Base-by-base conservation (phyloP, 2,797 vertebrate genomes). In the Antennarius maculatus region DNA sequence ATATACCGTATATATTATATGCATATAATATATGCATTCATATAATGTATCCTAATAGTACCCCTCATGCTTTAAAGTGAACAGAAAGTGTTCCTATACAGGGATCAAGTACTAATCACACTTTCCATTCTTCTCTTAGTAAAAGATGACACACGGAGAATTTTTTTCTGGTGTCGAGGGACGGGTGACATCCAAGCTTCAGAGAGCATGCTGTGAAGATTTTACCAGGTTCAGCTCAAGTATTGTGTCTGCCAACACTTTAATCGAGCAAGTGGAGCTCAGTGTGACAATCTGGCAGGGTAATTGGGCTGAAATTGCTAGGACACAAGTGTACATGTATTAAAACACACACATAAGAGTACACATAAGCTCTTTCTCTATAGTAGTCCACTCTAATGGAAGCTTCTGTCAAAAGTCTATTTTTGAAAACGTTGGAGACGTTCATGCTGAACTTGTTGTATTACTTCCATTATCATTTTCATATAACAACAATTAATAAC, bases 281-380 rank as follows among this genome's bases (percentile, higher is more conserved):
- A 76, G 72, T 82, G 82, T 82, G 86, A 82, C 74, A 82, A 87
- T 81, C 83, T 91, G 87, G 86, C 80, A 55, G 14, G n/a, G 69
- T 86, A 85, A 91, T 84, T 81, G 80, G 75, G 73, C 74, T 76
- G 71, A 76, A 83, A 82, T 75, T 70, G 55, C 50, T 45, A 48
- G 53, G 53, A 77, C 57, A 73, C 68, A 64, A 67, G 55, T 43
- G 54, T 63, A 39, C 66, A 69, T 54, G 62, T 77, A 65, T 78
- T 48, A 49, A 79, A 76, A 74, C 16, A 63, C 37, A 64, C 53
- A 34, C 57, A 65, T 37, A 55, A 4, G 28, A 16, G 66, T 29
- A 64, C 53, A 34, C 57, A 65, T 37, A 53, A 4, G 28, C 17
- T 48, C 14, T 54, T 28, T 63, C 51, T 54, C 57, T 52, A 3